Percentiles rank a stretch among this genome's conserved stretches.
phyloP scores from a whole-genome alignment of 1,140 invertebrate species.

The Lasioglossum baleicum region DNA sequence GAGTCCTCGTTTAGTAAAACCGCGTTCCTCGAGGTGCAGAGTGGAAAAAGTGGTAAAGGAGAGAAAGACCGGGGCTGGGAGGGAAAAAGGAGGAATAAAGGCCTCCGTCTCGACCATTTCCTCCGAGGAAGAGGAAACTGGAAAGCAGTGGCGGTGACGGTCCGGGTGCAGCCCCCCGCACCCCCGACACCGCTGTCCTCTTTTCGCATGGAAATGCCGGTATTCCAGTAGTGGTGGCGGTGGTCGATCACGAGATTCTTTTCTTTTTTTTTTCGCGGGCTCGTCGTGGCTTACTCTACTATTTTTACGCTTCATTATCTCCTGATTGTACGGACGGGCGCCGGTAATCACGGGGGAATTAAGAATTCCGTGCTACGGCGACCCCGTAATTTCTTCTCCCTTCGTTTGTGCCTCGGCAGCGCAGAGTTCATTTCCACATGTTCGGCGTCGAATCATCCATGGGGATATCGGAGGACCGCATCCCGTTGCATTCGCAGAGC shows the following conservation, averaged over 20 bases:
- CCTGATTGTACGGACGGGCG: not conserved
- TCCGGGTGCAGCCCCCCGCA: no score
- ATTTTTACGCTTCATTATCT: conserved; percentile 29
- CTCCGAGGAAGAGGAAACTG: not conserved
- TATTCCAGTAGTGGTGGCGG: conserved; percentile 1
- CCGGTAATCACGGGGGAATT: not conserved
- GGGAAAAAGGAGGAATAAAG: conserved; percentile 7
- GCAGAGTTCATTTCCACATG: not conserved
- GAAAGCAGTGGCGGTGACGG: conserved; percentile 6
- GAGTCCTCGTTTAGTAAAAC: conserved; percentile 24
- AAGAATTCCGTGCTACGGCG: not conserved
- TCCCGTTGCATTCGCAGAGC: no score
- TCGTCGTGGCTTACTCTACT: not conserved
- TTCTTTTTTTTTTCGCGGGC: not conserved
- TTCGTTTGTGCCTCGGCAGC: no score
- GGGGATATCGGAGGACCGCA: no score
- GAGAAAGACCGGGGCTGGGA: not conserved
- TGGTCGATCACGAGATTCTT: conserved; percentile 36
- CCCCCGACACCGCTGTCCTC: not conserved
- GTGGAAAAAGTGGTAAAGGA: conserved; percentile 1
- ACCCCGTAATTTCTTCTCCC: not conserved
- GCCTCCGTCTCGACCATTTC: conserved; percentile 7
- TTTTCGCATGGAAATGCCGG: conserved; percentile 42
- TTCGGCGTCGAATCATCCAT: no score
- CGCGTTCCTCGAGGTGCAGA: conserved; percentile 15